Conservation (phyloP, 2,797 vertebrate genomes). For the Cuculus canorus region DNA sequence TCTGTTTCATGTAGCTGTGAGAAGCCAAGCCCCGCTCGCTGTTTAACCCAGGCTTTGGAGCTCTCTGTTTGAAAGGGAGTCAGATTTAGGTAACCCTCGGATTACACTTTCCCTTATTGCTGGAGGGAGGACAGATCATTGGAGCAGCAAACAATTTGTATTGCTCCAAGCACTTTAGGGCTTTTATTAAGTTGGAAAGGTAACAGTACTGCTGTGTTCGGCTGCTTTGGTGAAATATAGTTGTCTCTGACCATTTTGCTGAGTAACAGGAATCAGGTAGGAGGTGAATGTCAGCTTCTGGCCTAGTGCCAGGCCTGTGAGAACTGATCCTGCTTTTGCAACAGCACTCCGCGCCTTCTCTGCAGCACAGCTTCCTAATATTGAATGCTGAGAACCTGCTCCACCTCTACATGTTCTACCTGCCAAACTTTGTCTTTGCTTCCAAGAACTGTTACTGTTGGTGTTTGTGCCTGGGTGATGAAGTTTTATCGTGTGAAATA, state of each 20-base stretch:
- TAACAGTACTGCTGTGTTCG: background rate
- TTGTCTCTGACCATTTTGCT: background rate
- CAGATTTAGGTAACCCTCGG: background rate
- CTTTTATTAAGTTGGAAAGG: background rate
- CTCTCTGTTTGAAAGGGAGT: background rate
- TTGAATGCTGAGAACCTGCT: background rate
- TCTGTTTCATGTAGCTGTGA: background rate
- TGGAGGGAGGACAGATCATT: background rate
- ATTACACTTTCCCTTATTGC: background rate
- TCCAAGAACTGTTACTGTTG: slow-evolving; percentile 58
- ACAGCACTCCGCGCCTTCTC: background rate
- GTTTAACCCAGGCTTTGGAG: background rate
- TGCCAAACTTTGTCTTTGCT: slow-evolving; percentile 64
- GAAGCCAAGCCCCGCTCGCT: background rate
- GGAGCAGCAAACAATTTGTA: background rate
- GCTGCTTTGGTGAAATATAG: background rate
- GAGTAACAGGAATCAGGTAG: background rate
- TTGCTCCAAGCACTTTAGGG: background rate
- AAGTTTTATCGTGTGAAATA: background rate
- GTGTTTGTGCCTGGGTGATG: slow-evolving; percentile 24
- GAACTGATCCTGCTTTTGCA: background rate
- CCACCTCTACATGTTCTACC: slow-evolving; percentile 38
- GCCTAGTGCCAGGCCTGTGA: background rate
- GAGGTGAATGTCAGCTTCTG: background rate
- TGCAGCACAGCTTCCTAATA: background rate